A percentile compares a stretch with the other conserved stretches of the same genome.
Conservation (phyloP, 2,113 vertebrate species). For the Lichenostomus cassidix region DNA sequence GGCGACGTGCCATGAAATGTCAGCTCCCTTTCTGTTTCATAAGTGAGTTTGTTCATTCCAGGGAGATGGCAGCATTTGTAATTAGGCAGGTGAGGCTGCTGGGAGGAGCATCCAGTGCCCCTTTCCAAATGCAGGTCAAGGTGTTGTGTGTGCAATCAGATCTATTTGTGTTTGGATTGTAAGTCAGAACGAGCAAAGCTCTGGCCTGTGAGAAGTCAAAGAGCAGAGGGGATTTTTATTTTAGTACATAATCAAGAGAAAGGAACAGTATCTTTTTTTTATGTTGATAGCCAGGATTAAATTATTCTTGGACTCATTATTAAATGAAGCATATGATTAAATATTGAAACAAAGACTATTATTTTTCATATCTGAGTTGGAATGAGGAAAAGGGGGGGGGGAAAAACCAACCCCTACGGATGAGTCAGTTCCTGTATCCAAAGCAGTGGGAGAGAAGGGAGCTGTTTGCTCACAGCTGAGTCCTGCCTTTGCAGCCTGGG, state of each 20-base stretch:
- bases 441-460: background rate
- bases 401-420: rapidly evolving
- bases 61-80: background rate
- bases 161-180: background rate
- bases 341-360: constrained; percentile 51
- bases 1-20: constrained; percentile 40
- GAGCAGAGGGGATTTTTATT: background rate
- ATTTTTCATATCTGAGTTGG: constrained; percentile 51
- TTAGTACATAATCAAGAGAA: background rate
- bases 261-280: constrained; percentile 21
- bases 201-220: background rate
- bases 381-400: background rate
- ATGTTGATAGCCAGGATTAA: constrained; percentile 45
- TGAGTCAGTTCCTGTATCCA: constrained; percentile 44
- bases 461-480: background rate
- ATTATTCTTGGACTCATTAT: constrained; percentile 52
- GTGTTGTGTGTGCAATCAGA: background rate
- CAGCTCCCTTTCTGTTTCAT: constrained; percentile 1
- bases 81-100: constrained; percentile 5
- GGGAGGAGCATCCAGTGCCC: background rate
- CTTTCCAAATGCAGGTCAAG: background rate
- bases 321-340: constrained; percentile 64
- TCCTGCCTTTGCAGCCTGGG: background rate
- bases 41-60: background rate
- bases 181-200: background rate